Percentiles rank a stretch among this genome's conserved stretches.
phyloP scores from a whole-genome alignment of 2,888 invertebrate species.

The Drosophila diplacantha region DNA sequence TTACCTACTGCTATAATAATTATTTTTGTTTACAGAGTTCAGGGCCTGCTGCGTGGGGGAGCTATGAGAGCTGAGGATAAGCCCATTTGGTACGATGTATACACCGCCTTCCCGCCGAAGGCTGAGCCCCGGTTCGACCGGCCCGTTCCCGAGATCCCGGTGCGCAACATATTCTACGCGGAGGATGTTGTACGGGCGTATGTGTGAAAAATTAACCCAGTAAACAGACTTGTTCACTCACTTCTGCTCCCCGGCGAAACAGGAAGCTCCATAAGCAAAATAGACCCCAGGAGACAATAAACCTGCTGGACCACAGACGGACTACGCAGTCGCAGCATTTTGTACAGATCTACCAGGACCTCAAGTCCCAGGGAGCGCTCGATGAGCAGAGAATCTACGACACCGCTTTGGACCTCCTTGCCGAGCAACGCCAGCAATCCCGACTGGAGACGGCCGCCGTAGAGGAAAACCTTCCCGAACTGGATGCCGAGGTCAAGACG shows the following conservation, averaged over 20 bases:
- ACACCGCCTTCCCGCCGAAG: constrained; percentile 92
- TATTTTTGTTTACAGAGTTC: constrained; percentile 78
- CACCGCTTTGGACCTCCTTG: constrained; percentile 78
- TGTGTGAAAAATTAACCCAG: constrained; percentile 51
- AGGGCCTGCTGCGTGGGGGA: constrained; percentile 87
- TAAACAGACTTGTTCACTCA: neutral
- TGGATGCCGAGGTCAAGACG: constrained; percentile 24
- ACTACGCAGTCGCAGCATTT: constrained; percentile 80
- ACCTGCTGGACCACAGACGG: constrained; percentile 78
- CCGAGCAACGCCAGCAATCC: constrained; percentile 63
- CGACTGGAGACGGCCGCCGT: constrained; percentile 22
- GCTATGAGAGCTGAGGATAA: constrained; percentile 89
- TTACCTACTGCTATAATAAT: neutral
- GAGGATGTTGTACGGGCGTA: constrained; percentile 93
- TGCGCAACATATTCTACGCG: constrained; percentile 87
- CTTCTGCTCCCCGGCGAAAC: constrained; percentile 17
- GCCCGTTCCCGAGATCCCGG: constrained; percentile 81
- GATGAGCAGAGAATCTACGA: constrained; percentile 80
- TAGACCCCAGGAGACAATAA: constrained; percentile 80
- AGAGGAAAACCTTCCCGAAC: constrained; percentile 32
- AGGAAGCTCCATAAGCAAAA: constrained; percentile 84
- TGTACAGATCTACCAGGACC: constrained; percentile 81
- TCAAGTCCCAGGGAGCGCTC: constrained; percentile 80
- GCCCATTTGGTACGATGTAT: constrained; percentile 96
- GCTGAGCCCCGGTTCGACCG: constrained; percentile 88